Evolutionary conservation across 2,113 vertebrate species (phyloP).

Genomic region (Eudyptes chrysolophus): DNA sequence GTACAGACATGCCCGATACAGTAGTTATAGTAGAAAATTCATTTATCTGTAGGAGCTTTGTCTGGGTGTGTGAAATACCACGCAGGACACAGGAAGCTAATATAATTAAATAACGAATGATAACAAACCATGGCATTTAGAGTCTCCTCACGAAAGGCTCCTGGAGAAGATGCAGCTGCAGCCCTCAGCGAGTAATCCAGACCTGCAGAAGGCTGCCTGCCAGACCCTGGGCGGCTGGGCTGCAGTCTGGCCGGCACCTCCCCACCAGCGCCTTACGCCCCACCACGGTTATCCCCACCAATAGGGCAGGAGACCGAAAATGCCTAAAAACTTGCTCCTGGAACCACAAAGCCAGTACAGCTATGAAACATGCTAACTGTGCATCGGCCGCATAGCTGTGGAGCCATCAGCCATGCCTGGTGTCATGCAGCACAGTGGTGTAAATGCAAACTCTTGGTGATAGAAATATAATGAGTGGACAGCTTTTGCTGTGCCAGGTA

Average conservation of each 20-base stretch:
- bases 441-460: background rate
- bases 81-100: background rate
- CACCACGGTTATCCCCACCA: accelerated
- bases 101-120: background rate
- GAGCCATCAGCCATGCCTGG: accelerated
- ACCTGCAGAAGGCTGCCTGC: accelerated
- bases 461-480: accelerated
- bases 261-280: accelerated
- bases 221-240: accelerated
- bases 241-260: accelerated
- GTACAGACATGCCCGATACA: background rate
- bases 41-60: background rate
- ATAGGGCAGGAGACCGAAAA: background rate
- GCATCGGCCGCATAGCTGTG: accelerated
- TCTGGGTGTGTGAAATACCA: background rate
- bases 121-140: background rate
- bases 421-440: accelerated
- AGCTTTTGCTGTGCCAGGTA: background rate
- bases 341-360: background rate
- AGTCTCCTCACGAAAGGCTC: background rate
- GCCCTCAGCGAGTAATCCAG: background rate
- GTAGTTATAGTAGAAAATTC: background rate
- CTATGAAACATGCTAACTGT: accelerated
- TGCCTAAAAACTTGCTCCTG: background rate
- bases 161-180: background rate